Conservation (phyloP, 2,888 invertebrate genomes). For the Meta bourneti region DNA sequence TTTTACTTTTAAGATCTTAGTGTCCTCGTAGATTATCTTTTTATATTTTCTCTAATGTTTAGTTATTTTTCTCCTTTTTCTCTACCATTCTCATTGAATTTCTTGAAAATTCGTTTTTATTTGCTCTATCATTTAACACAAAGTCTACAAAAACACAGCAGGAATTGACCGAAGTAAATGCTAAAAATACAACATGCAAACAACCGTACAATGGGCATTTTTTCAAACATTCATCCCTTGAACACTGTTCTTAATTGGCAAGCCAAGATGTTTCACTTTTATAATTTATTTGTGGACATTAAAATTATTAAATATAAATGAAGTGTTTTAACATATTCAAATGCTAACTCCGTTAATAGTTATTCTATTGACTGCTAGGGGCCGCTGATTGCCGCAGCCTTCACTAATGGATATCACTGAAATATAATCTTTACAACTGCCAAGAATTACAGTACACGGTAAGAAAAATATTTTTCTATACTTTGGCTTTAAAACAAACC, state of each 20-base stretch:
- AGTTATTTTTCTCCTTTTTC: background rate
- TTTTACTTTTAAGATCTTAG: background rate
- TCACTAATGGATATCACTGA: constrained; percentile 77
- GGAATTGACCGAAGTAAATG: too few species aligned
- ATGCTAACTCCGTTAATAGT: constrained; percentile 57
- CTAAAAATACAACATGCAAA: too few species aligned
- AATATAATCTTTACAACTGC: constrained; percentile 74
- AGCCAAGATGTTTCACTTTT: constrained; percentile 33
- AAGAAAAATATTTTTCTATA: constrained; percentile 59
- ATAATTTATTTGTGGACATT: constrained; percentile 19
- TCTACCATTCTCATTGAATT: background rate
- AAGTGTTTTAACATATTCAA: constrained; percentile 34
- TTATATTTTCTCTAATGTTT: background rate
- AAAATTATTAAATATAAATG: constrained; percentile 5
- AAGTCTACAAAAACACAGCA: too few species aligned
- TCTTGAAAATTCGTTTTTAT: background rate
- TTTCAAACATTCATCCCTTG: too few species aligned
- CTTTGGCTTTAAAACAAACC: constrained; percentile 40
- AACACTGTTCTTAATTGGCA: constrained; percentile 11
- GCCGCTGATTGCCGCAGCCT: constrained; percentile 77
- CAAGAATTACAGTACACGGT: constrained; percentile 76
- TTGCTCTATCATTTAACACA: too few species aligned
- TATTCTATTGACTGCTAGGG: constrained; percentile 73
- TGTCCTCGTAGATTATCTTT: background rate
- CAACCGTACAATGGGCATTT: too few species aligned